These are phyloP conservation scores for Chymomyza amoena DNA, from an alignment of 2,888 invertebrate genomes.

Conservation along the genomic window DNA sequence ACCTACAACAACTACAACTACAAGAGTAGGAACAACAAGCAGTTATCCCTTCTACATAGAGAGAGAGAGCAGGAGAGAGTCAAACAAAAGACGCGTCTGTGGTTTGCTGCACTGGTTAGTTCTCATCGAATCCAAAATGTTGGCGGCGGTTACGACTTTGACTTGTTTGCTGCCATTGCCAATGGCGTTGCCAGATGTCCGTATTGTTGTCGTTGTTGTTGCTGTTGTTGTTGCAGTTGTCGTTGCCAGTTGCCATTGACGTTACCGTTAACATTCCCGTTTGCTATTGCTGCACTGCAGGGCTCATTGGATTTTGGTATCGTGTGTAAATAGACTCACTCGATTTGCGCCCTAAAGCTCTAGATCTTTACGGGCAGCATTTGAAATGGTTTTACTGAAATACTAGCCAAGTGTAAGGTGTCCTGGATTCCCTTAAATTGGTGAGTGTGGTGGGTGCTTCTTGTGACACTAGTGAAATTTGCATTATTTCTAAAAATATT, in stretches of 20 bases:
- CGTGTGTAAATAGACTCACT: slow-evolving; percentile 56
- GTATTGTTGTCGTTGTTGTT: slow-evolving; percentile 2
- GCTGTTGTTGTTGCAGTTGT: background rate
- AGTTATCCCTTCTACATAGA: slow-evolving; percentile 19
- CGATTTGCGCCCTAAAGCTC: slow-evolving; percentile 33
- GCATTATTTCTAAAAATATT: too few species aligned
- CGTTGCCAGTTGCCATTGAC: slow-evolving; percentile 13
- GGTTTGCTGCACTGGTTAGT: slow-evolving; percentile 41
- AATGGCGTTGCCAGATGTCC: background rate
- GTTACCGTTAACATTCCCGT: background rate
- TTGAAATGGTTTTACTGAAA: background rate
- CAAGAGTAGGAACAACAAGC: slow-evolving; percentile 17
- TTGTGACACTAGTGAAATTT: too few species aligned
- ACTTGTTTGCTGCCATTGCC: slow-evolving; percentile 49
- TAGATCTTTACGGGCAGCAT: background rate
- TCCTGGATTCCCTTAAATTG: background rate
- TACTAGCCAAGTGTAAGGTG: background rate
- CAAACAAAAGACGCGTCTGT: slow-evolving; percentile 75
- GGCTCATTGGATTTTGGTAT: slow-evolving; percentile 60
- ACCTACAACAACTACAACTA: slow-evolving; percentile 15
- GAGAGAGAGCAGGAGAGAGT: background rate
- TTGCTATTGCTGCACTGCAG: slow-evolving; percentile 36
- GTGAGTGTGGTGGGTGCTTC: background rate
- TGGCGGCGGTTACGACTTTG: slow-evolving; percentile 55
- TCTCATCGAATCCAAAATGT: slow-evolving; percentile 59